Evolutionary conservation across 1,140 invertebrate species (phyloP).

Genomic region (Drosophila guanche): DNA sequence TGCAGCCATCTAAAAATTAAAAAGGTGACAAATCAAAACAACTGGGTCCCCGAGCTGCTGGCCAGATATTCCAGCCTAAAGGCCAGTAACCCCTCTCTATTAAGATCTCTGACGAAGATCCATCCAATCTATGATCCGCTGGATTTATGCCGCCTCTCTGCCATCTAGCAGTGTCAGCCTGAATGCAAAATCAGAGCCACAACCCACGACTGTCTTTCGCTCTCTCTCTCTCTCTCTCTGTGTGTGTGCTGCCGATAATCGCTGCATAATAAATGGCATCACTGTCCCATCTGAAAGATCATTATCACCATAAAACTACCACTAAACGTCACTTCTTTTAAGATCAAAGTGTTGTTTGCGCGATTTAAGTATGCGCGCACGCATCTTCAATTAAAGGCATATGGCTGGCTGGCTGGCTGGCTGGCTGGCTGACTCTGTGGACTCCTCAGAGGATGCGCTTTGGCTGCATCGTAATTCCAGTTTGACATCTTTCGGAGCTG

Average conservation of each 20-base stretch:
- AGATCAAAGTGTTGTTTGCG: constrained; percentile 83
- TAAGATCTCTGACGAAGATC: too few species aligned
- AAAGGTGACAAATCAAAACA: constrained; percentile 77
- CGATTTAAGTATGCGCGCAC: constrained; percentile 76
- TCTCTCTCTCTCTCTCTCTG: background rate
- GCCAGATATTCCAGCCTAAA: background rate
- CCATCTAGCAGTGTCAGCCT: constrained; percentile 6
- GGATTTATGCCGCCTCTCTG: too few species aligned
- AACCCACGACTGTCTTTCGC: background rate
- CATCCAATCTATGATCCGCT: too few species aligned
- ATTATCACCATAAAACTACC: constrained; percentile 82
- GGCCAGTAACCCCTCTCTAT: constrained; percentile 1
- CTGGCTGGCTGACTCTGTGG: constrained; percentile 7
- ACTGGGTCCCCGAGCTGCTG: constrained; percentile 4
- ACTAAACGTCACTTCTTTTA: constrained; percentile 83
- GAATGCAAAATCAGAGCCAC: too few species aligned
- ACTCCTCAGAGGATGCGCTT: constrained; percentile 17
- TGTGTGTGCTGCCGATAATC: constrained; percentile 47
- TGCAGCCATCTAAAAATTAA: constrained; percentile 72
- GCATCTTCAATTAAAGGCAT: constrained; percentile 83
- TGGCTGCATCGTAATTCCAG: constrained; percentile 52
- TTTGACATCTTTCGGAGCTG: constrained; percentile 49
- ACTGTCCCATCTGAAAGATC: constrained; percentile 80
- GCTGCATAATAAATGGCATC: constrained; percentile 78
- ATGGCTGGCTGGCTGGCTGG: constrained; percentile 26